Conservation (phyloP, 2,888 invertebrate species). For the Aspidiotus destructor region DNA sequence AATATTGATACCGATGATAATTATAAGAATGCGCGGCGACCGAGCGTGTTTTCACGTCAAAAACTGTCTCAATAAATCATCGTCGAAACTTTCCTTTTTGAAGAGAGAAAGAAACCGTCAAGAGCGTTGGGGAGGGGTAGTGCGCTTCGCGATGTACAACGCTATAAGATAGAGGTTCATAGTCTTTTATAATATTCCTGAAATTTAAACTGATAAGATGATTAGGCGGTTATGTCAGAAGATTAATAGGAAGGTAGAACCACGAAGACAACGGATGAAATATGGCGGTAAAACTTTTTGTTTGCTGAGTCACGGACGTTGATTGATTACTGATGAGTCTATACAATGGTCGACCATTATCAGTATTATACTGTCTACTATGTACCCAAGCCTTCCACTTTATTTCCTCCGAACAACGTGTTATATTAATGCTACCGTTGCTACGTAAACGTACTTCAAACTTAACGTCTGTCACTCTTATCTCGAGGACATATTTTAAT, state of each 20-base stretch:
- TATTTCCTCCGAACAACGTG: conserved; percentile 31
- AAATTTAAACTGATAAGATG: conserved; percentile 34
- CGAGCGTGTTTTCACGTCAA: conserved; percentile 22
- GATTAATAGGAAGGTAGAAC: conserved; percentile 29
- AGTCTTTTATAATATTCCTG: conserved; percentile 29
- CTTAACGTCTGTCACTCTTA: conserved; percentile 29
- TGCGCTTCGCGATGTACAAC: no score
- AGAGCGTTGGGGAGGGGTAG: conserved; percentile 9
- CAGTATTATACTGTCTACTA: conserved; percentile 29
- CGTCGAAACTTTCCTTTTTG: conserved; percentile 24
- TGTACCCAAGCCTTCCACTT: conserved; percentile 26
- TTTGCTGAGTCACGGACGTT: conserved; percentile 34
- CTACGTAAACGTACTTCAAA: conserved; percentile 26
- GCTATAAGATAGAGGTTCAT: conserved; percentile 23
- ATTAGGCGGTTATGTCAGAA: conserved; percentile 33
- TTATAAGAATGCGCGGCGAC: conserved; percentile 7
- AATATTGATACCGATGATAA: conserved; percentile 16
- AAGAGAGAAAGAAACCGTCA: conserved; percentile 19
- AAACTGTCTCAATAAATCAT: conserved; percentile 31
- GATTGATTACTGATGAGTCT: conserved; percentile 34
- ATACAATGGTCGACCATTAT: conserved; percentile 31
- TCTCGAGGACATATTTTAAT: conserved; percentile 29
- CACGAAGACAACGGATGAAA: conserved; percentile 26
- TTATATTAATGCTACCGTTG: conserved; percentile 31
- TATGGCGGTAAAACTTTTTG: conserved; percentile 32